Evolutionary conservation across 2,888 invertebrate genomes (phyloP).

Genomic region (Acronicta aceris): DNA sequence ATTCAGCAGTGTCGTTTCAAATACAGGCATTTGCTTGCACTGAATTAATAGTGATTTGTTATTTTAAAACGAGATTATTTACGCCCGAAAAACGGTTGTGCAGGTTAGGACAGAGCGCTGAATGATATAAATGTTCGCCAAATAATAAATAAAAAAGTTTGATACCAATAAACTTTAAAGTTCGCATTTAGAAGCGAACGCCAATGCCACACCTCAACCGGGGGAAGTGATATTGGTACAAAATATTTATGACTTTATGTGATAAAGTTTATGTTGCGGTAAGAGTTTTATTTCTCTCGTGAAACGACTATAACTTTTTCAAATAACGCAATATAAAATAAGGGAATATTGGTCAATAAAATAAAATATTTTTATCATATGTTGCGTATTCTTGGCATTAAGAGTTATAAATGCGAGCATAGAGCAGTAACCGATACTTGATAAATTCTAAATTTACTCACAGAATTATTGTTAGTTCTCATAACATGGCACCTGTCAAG

Average conservation of each 20-base stretch:
- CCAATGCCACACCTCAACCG: constrained; percentile 62
- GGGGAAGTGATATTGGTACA: constrained; percentile 78
- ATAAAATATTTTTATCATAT: constrained; percentile 61
- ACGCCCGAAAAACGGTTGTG: too few species aligned
- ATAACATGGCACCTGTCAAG: too few species aligned
- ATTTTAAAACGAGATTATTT: constrained; percentile 15
- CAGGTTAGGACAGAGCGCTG: neutral
- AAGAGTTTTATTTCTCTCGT: constrained; percentile 82
- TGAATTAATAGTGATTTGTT: constrained; percentile 53
- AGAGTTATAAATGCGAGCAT: constrained; percentile 31
- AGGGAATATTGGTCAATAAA: constrained; percentile 68
- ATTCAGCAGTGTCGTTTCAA: constrained; percentile 65
- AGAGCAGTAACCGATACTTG: neutral
- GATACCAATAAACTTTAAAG: constrained; percentile 62
- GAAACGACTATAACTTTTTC: constrained; percentile 73
- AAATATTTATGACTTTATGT: constrained; percentile 84
- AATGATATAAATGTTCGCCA: constrained; percentile 29
- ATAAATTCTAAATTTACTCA: neutral
- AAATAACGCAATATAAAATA: constrained; percentile 67
- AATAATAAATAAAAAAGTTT: constrained; percentile 43
- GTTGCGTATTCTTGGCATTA: constrained; percentile 38
- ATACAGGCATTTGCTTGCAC: constrained; percentile 57
- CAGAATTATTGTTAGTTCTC: too few species aligned
- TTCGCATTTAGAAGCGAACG: constrained; percentile 64
- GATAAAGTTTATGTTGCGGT: constrained; percentile 85